Base-by-base conservation (phyloP, 2,888 invertebrate genomes). In the Nemotelus pantherinus region DNA sequence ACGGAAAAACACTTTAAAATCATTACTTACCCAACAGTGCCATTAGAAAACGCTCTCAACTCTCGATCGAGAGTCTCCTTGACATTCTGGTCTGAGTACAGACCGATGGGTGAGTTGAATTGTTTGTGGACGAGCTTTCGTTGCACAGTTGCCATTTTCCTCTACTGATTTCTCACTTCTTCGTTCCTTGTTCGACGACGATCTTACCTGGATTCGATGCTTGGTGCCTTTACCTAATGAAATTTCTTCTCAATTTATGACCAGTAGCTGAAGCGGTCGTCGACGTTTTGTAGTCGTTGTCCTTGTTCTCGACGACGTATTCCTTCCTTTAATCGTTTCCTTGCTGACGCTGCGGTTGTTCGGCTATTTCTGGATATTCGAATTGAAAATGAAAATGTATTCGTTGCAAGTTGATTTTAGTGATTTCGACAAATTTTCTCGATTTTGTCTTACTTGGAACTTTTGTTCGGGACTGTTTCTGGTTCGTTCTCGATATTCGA, bases 21-120 rank as follows among this genome's bases (percentile, higher is more conserved):
- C 10, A 7, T 55, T 76, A 88, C 92, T 91, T 87, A 95, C 95
- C 95, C 95, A 82, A 94, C 91, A 82, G 92, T 91, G 83, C 95
- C 95, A 86, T 93, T 93, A 82, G 92, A 89, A 83, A 95, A 90
- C 84, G 94, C 91, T 87, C 92, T 91, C 82, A 94, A 89, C 86
- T 95, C 94, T 83, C 93, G 92, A 85, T 92, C 90, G 83, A 95
- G 89, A 53, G 95, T 93, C 86, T 94, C 95, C 86, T 93, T 91
- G 82, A 95, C 92, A 86, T 94, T 93, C 84, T 92, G 89, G 83
- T 92, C 92, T 55, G 95, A 95, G 87, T 95, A 95, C 77, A 95
- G 89, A 85, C 93, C 93, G 84, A 95, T 94, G 81, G 95, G 95
- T 82, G 95, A 93, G 89, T 95, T 95, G 90, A 95, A 95, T 88